Base-by-base conservation (phyloP, 2,113 vertebrate species). In the Empidonax alnorum region DNA sequence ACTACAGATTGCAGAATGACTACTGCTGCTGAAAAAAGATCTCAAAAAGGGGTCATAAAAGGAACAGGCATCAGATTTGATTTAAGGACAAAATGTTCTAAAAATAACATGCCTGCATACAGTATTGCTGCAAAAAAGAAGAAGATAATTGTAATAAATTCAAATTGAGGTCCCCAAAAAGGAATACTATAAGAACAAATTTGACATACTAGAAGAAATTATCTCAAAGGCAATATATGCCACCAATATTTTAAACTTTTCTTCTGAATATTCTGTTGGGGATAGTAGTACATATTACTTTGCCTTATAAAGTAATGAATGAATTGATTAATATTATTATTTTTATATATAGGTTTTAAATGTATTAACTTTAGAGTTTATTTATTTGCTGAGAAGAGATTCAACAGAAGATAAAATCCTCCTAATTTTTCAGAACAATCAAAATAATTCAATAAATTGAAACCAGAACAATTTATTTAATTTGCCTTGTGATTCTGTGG, bases 1-100 rank as follows among this genome's bases (percentile, higher is more conserved):
- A 31, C 83, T 73, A 79, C 71, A 87, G 86, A 69, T 71, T 91
- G 90, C 56, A 86, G 84, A 83, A 81, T 50, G 90, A 74, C 86
- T 93, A 44, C 39, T 87, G 77, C 13, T 93, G 82, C 81, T 89
- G 75, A 91, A 89, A 81, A 94, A 80, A 79, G 35, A 80, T 47
- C 66, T 93, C 39, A 44, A 19, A 88, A 87, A 72, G 37, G 22
- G 72, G 53, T 86, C 86, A 85, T 17, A 63, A 58, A 83, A 63
- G 19, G 30, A 95, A 85, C 47, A 89, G 52, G 42, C 78, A 89
- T 50, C 90, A 81, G 66, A 74, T 78, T 47, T 73, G 81, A 77
- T 79, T 79, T 93, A 62, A 95, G 73, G 89, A 90, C 41, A 94
- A 84, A 96, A 89, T 44, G n/a, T 66, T 65, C 68, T 91, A 88